Conservation (phyloP, 2,888 invertebrate genomes). For the Noctuana brunneofusca region DNA sequence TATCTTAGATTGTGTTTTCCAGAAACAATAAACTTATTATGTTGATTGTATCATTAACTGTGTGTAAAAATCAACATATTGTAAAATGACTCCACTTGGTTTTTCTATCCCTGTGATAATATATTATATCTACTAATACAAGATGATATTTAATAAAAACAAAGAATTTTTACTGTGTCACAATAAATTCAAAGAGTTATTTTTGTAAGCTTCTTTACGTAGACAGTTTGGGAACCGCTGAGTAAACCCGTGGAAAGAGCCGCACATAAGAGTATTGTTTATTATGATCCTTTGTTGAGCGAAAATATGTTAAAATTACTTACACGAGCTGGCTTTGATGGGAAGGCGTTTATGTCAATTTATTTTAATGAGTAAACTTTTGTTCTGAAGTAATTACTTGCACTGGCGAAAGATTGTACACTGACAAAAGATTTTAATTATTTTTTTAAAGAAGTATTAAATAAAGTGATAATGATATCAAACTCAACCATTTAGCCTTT, state of each 20-base stretch:
- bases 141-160: too few relatives aligned
- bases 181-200: not conserved
- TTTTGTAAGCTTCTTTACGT: not conserved
- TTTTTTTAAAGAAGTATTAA: not conserved
- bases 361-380: conserved; percentile 3
- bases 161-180: too few relatives aligned
- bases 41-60: too few relatives aligned
- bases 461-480: too few relatives aligned
- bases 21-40: not conserved
- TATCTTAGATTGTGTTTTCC: too few relatives aligned
- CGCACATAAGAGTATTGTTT: conserved; percentile 3
- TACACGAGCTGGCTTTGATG: conserved; percentile 2
- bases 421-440: not conserved
- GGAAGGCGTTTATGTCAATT: conserved; percentile 6
- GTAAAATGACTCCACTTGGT: too few relatives aligned
- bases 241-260: not conserved
- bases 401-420: not conserved
- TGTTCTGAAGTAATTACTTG: conserved; percentile 3
- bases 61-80: not conserved
- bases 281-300: not conserved
- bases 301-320: conserved; percentile 10
- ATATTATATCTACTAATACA: too few relatives aligned
- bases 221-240: not conserved
- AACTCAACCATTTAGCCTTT: too few relatives aligned
- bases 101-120: too few relatives aligned